phyloP scores from a whole-genome alignment of 2,888 invertebrate species.

The Tipula confusa region DNA sequence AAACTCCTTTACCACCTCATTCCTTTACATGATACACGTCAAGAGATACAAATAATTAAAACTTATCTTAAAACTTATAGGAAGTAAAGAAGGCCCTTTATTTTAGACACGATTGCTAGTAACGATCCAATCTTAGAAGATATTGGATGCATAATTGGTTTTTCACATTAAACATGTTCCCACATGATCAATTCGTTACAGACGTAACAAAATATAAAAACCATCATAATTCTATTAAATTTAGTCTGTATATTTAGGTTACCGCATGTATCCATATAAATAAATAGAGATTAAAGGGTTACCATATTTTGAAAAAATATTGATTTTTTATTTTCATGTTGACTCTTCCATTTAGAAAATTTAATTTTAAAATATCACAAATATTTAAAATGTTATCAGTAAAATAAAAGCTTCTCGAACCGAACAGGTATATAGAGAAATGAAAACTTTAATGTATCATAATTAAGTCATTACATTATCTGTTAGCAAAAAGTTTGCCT shows the following conservation, averaged over 20 bases:
- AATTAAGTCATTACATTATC: conserved; percentile 15
- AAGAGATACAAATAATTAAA: too few species aligned
- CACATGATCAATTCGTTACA: too few species aligned
- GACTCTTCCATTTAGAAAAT: neutral
- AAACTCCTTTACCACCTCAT: too few species aligned
- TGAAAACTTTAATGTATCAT: neutral
- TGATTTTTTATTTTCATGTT: neutral
- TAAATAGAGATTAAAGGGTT: neutral
- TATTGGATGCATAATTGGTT: too few species aligned
- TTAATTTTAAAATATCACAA: neutral
- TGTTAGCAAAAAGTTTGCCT: neutral
- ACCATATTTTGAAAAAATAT: neutral
- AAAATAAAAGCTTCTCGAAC: neutral
- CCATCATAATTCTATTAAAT: neutral
- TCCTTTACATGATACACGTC: too few species aligned
- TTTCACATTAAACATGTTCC: too few species aligned
- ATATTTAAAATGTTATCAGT: neutral
- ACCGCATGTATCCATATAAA: neutral
- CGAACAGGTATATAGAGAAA: neutral
- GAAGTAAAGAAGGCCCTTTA: too few species aligned
- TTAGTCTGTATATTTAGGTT: too few species aligned
- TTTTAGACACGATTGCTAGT: too few species aligned
- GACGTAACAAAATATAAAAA: too few species aligned
- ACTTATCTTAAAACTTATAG: too few species aligned
- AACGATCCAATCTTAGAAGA: too few species aligned